A percentile compares a stretch with the other conserved stretches of the same genome.
Evolutionary conservation across 1,140 invertebrate genomes (phyloP).

Genomic region (Drosophila sp.): DNA sequence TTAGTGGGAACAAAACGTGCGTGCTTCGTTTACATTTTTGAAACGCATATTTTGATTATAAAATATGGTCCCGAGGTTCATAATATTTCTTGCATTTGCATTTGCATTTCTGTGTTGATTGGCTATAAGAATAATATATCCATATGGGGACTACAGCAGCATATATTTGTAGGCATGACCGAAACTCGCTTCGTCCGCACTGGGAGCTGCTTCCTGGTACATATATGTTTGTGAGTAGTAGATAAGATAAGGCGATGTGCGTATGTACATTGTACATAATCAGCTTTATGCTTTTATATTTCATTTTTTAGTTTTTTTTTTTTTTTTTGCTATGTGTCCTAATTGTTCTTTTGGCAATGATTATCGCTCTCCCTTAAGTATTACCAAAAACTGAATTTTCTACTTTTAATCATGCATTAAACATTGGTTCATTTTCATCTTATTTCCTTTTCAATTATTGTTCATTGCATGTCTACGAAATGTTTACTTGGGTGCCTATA

Average conservation of each 20-base stretch:
- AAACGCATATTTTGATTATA: constrained; percentile 85
- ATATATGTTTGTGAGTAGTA: constrained; percentile 27
- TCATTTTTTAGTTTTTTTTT: constrained; percentile 20
- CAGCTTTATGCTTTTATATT: constrained; percentile 4
- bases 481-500: constrained; percentile 26
- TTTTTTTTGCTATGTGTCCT: constrained; percentile 32
- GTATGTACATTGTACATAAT: constrained; percentile 50
- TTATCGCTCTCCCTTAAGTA: constrained; percentile 40
- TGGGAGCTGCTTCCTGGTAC: constrained; percentile 34
- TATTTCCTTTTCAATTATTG: constrained; percentile 31
- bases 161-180: constrained; percentile 32
- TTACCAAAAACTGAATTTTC: constrained; percentile 26
- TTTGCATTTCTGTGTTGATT: constrained; percentile 36
- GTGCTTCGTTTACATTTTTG: constrained; percentile 63
- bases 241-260: constrained; percentile 59
- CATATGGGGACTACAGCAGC: constrained; percentile 48
- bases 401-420: constrained; percentile 38
- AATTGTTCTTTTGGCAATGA: constrained; percentile 61
- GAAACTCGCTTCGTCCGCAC: constrained; percentile 30
- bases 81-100: constrained; percentile 62
- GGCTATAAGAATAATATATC: constrained; percentile 46
- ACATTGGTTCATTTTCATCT: constrained; percentile 11
- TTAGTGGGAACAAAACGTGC: constrained; percentile 59
- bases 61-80: constrained; percentile 84
- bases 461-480: constrained; percentile 32